Base-by-base conservation (phyloP, 2,888 invertebrate species). In the Schizaphis graminum region DNA sequence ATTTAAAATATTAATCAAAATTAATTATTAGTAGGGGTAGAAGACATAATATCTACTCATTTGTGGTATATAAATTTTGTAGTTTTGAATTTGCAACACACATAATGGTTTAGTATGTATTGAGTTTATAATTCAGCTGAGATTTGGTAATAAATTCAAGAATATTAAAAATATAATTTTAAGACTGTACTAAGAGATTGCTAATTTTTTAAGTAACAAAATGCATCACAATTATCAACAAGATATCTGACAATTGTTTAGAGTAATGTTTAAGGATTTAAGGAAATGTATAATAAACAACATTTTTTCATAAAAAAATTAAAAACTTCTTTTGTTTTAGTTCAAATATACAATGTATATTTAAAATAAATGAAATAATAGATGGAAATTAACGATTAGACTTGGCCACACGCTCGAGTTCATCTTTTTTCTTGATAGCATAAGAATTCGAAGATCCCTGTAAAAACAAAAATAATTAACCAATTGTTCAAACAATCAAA, bases 361-460 rank as follows among this genome's bases (percentile, higher is more conserved):
- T 94, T 92, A 92, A 92, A 94, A 35, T 89, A 89, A 91, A 86
- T 94, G 85, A 92, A 89, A 35, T 86, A 91, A 92, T 92, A 94
- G 56, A 94, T 92, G 57, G 57, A 84, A 67, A 96, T 98, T 99
- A 99, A 98, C 99, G 98, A 97, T 99, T 99, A 96, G 99, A 99
- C 97, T 99, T 99, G 96, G 99, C 99, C 95, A 99, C 99, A 97
- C 99, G 98, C 97, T 99, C 99, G 96, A 99, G 97, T 97, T 99
- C 99, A 96, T 99, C 99, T 97, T 99, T 99, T 97, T 99, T 99
- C 97, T 99, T 99, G 97, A 99, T 99, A 95, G 99, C 99, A 96
- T 99, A 99, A 84, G 99, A 99, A 97, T 99, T 99, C 95, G 99
- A 99, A 95, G 99, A 99, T 95, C 99, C 99, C 97, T 98, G 96